Evolutionary conservation across 2,113 vertebrate species (phyloP).

Genomic region (Holacanthus passer): DNA sequence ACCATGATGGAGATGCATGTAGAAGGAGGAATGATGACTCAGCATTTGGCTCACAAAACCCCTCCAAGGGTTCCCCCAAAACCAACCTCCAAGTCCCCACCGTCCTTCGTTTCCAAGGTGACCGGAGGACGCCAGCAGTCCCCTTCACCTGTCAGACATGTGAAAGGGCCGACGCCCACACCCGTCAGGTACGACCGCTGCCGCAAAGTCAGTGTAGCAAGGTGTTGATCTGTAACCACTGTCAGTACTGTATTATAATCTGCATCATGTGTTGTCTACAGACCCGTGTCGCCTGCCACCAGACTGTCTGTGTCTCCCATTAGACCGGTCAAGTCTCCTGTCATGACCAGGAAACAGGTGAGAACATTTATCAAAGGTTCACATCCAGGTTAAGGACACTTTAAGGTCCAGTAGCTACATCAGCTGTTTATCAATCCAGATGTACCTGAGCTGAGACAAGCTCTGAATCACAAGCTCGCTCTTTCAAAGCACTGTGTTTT

Average conservation of each 20-base stretch:
- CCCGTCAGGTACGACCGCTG: constrained; percentile 90
- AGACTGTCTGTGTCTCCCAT: constrained; percentile 93
- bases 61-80: constrained; percentile 95
- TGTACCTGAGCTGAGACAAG: too few species aligned
- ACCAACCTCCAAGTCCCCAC: constrained; percentile 93
- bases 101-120: constrained; percentile 87
- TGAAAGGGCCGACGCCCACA: constrained; percentile 92
- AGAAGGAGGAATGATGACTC: constrained; percentile 85
- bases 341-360: constrained; percentile 88
- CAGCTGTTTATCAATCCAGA: neutral
- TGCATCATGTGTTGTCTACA: constrained; percentile 55
- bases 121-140: constrained; percentile 93
- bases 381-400: neutral
- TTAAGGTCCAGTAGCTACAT: neutral
- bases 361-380: neutral
- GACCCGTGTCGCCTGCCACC: constrained; percentile 92
- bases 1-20: constrained; percentile 91
- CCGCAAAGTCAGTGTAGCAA: neutral
- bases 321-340: constrained; percentile 93
- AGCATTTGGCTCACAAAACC: constrained; percentile 94
- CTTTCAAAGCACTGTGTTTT: neutral
- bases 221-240: too few species aligned
- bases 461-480: neutral
- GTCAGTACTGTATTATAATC: neutral
- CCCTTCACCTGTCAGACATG: constrained; percentile 95